A percentile compares a stretch with the other conserved stretches of the same genome.
These are phyloP conservation scores for Aeoliscus strigatus DNA, from an alignment of 2,797 vertebrate species.

Conservation along the genomic window DNA sequence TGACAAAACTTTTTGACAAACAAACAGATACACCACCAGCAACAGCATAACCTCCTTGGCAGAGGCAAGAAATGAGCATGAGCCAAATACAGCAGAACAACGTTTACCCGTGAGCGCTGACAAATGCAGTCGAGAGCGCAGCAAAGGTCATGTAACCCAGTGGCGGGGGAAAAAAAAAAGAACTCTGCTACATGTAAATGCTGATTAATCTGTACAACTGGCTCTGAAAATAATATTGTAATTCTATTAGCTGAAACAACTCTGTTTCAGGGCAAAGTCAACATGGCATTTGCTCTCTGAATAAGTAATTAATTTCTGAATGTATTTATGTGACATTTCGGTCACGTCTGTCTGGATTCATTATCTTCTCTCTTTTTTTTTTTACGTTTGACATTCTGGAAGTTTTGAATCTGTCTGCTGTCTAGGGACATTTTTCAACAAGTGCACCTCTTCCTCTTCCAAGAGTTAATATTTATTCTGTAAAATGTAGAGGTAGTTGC, in stretches of 20 bases:
- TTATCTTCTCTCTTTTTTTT: slow-evolving; percentile 41
- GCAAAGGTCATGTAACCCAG: slow-evolving; percentile 50
- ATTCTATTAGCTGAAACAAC: slow-evolving; percentile 34
- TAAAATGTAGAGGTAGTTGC: background rate
- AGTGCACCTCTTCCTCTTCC: slow-evolving; percentile 20
- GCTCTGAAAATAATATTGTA: too few relatives aligned
- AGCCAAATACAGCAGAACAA: slow-evolving; percentile 20
- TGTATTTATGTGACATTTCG: slow-evolving; percentile 54
- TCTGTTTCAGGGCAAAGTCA: slow-evolving; percentile 30
- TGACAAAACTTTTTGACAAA: too few relatives aligned
- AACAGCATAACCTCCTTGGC: too few relatives aligned
- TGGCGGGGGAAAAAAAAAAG: slow-evolving; percentile 24
- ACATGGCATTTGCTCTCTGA: slow-evolving; percentile 35
- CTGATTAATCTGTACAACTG: slow-evolving; percentile 44
- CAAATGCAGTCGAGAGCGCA: slow-evolving; percentile 23
- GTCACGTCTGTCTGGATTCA: slow-evolving; percentile 38
- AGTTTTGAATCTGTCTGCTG: slow-evolving; percentile 12
- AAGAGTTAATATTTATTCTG: slow-evolving; percentile 9
- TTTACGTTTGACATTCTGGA: slow-evolving; percentile 36
- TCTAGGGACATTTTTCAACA: slow-evolving; percentile 14
- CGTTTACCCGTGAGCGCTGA: slow-evolving; percentile 39
- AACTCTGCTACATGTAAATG: slow-evolving; percentile 42
- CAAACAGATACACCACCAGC: too few relatives aligned
- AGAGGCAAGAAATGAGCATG: slow-evolving; percentile 46
- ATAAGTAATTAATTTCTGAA: slow-evolving; percentile 36